Conservation (phyloP, 2,888 invertebrate genomes). For the Halocaridina rubra region DNA sequence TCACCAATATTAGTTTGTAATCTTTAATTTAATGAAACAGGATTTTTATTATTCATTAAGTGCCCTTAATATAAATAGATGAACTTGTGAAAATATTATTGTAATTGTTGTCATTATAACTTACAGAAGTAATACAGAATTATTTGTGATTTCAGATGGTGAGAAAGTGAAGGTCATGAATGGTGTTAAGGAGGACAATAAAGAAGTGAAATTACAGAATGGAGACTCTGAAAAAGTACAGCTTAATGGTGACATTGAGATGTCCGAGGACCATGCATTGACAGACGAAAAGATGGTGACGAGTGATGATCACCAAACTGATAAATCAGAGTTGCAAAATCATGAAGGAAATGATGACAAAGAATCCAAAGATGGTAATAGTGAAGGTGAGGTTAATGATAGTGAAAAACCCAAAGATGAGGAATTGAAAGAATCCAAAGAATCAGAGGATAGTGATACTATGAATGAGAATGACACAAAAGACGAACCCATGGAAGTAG, state of each 20-base stretch:
- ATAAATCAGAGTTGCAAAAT: neutral
- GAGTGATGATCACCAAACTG: neutral
- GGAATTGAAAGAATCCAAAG: too few relatives aligned
- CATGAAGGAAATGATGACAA: neutral
- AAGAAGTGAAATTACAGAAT: slow-evolving; percentile 43
- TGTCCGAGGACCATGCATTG: neutral
- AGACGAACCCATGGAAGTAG: neutral
- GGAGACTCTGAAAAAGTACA: slow-evolving; percentile 45
- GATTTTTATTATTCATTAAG: too few relatives aligned
- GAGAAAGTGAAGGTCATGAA: slow-evolving; percentile 49
- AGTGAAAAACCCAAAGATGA: neutral
- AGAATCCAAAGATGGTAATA: neutral
- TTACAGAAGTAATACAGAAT: too few relatives aligned
- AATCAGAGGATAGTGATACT: too few relatives aligned
- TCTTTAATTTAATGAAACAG: too few relatives aligned
- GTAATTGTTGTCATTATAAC: too few relatives aligned
- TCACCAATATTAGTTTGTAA: too few relatives aligned
- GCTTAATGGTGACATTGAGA: slow-evolving; percentile 37
- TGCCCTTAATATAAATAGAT: too few relatives aligned
- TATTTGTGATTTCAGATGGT: neutral
- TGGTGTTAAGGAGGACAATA: slow-evolving; percentile 37
- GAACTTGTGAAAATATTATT: too few relatives aligned
- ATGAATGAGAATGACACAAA: neutral
- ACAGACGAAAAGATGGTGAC: too few relatives aligned
- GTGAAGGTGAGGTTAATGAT: neutral